A percentile compares a stretch with the other conserved stretches of the same genome.
phyloP scores from a whole-genome alignment of 2,888 invertebrate species.

The Leptothorax acervorum region DNA sequence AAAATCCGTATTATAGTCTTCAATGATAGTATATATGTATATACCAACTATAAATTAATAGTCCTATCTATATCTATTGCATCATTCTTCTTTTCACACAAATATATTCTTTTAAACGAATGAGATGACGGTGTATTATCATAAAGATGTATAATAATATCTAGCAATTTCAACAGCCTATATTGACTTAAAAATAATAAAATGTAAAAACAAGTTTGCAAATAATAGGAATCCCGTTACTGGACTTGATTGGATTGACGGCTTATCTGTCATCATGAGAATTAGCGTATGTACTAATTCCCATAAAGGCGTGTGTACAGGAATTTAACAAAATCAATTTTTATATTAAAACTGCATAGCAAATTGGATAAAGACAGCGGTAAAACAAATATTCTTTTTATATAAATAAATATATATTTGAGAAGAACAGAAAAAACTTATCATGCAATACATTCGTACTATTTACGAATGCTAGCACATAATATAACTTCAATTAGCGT shows the following conservation, averaged over 20 bases:
- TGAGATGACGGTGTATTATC: too few relatives aligned
- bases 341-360: not conserved
- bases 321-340: conserved; percentile 38
- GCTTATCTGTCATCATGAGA: conserved; percentile 18
- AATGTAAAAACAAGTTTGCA: too few relatives aligned
- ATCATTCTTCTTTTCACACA: too few relatives aligned
- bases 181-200: too few relatives aligned
- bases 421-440: not conserved
- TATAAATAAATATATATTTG: conserved; percentile 17
- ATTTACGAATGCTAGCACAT: not conserved
- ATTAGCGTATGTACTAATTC: not conserved
- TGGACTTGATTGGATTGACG: not conserved
- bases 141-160: too few relatives aligned
- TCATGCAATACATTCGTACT: not conserved
- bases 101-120: too few relatives aligned
- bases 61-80: too few relatives aligned
- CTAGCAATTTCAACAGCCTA: too few relatives aligned
- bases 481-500: not conserved
- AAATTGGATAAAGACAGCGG: not conserved
- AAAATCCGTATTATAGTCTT: too few relatives aligned
- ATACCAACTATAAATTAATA: too few relatives aligned
- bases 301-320: not conserved
- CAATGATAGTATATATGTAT: too few relatives aligned
- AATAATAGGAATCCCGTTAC: too few relatives aligned
- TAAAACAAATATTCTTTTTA: conserved; percentile 12